Percentiles rank a stretch among this genome's conserved stretches.
Conservation (phyloP, 2,113 vertebrate genomes). For the Ptilonorhynchus violaceus region DNA sequence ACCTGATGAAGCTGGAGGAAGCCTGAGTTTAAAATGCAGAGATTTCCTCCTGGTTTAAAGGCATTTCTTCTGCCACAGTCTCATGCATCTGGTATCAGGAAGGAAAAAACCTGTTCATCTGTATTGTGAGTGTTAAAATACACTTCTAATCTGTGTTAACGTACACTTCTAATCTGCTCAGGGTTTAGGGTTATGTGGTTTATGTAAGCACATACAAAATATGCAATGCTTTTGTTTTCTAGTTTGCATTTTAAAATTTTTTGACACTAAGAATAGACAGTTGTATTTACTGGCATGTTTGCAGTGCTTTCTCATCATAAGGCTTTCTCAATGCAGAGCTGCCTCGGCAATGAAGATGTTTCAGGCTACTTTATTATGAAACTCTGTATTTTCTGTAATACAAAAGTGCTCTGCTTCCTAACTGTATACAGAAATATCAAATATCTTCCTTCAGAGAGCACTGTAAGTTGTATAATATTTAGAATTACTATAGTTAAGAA, state of each 20-base stretch:
- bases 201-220: background rate
- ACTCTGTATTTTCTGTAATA: background rate
- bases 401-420: background rate
- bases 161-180: background rate
- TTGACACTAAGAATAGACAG: background rate
- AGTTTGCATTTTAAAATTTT: background rate
- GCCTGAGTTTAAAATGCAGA: background rate
- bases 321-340: background rate
- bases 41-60: constrained; percentile 14
- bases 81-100: background rate
- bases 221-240: background rate
- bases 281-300: background rate
- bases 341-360: background rate
- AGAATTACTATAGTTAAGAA: background rate
- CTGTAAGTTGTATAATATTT: background rate
- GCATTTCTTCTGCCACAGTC: background rate
- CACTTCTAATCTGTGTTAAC: background rate
- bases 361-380: background rate
- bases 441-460: background rate
- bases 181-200: background rate
- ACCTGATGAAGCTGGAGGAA: background rate
- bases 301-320: background rate
- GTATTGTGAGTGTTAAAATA: background rate
- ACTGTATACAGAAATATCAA: background rate
- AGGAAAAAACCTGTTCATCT: background rate